Percentiles rank a stretch among this genome's conserved stretches.
These are phyloP conservation scores for Atta colombica DNA, from an alignment of 1,140 invertebrate species.

Conservation along the genomic window DNA sequence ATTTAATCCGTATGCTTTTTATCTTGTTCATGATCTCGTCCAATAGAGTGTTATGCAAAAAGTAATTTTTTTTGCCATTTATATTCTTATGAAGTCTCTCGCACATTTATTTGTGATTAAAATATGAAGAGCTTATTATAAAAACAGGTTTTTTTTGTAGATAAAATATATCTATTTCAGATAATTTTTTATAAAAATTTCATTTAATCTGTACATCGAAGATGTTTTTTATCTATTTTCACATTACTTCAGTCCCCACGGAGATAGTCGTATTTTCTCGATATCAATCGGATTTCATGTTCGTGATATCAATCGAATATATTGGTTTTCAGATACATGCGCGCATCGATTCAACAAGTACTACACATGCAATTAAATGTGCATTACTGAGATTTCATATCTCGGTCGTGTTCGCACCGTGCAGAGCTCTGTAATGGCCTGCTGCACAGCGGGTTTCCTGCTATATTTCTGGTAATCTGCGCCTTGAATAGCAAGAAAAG, in stretches of 20 bases:
- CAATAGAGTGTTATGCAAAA: not conserved
- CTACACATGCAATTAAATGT: conserved; percentile 56
- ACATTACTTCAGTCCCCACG: conserved; percentile 13
- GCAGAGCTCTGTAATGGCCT: conserved; percentile 32
- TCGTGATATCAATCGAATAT: conserved; percentile 62
- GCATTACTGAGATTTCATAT: conserved; percentile 64
- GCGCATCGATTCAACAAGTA: conserved; percentile 60
- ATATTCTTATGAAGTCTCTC: not conserved
- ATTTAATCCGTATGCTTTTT: conserved; percentile 36
- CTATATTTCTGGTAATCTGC: conserved; percentile 51
- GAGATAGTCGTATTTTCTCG: conserved; percentile 40
- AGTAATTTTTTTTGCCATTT: not conserved
- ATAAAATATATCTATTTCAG: not conserved
- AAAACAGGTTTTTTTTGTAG: not conserved
- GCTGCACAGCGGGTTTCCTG: conserved; percentile 25
- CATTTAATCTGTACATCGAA: not conserved
- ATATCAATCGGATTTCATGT: conserved; percentile 50
- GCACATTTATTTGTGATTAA: conserved; percentile 1
- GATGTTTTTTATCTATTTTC: conserved; percentile 12
- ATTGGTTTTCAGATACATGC: conserved; percentile 54
- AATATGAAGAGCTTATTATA: not conserved
- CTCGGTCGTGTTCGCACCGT: conserved; percentile 30
- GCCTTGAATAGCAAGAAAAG: conserved; percentile 45
- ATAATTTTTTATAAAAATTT: conserved; percentile 43
- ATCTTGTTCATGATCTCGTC: not conserved